A percentile compares a stretch with the other conserved stretches of the same genome.
Evolutionary conservation across 2,113 vertebrate species (phyloP).

Genomic region (Stomatorhinus ivindoensis): DNA sequence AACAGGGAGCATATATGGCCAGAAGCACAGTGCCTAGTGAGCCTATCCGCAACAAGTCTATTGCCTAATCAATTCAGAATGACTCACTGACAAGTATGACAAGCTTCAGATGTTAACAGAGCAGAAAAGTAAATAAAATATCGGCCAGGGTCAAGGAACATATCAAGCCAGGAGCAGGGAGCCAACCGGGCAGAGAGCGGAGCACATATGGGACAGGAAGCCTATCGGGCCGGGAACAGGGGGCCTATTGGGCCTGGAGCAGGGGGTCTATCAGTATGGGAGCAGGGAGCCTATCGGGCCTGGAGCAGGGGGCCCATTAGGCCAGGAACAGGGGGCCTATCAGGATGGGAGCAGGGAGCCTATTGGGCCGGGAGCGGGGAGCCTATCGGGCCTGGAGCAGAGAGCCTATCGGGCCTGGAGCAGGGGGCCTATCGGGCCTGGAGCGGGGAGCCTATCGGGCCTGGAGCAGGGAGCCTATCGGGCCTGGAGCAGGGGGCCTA

Average conservation of each 20-base stretch:
- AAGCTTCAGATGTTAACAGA: too few relatives aligned
- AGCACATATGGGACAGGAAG: background rate
- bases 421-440: background rate
- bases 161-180: background rate
- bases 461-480: background rate
- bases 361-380: background rate
- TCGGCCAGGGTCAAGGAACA: too few relatives aligned
- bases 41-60: too few relatives aligned
- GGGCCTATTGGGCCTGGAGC: background rate
- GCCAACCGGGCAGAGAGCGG: background rate
- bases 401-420: background rate
- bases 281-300: background rate
- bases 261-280: background rate
- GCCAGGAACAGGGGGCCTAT: background rate
- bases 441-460: background rate
- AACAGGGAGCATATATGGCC: too few relatives aligned
- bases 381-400: background rate
- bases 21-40: too few relatives aligned
- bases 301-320: background rate
- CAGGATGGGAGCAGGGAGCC: background rate
- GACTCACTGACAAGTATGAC: too few relatives aligned
- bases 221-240: background rate
- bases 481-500: background rate
- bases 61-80: too few relatives aligned
- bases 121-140: too few relatives aligned